These are phyloP conservation scores for Hemicordylus capensis DNA, from an alignment of 2,113 vertebrate species.

Conservation along the genomic window DNA sequence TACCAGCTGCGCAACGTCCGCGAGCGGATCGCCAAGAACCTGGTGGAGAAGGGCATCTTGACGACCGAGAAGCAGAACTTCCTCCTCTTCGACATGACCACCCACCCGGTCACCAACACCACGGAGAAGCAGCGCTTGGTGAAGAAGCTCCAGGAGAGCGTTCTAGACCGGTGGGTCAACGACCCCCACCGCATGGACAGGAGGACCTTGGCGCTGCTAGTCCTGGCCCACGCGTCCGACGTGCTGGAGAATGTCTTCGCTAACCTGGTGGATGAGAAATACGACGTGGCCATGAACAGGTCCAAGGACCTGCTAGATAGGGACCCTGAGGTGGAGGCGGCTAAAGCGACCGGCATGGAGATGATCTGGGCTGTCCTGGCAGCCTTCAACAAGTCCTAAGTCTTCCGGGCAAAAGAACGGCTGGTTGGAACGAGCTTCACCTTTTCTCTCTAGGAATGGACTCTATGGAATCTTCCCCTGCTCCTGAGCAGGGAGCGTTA, in stretches of 20 bases:
- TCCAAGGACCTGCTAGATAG: conserved; percentile 79
- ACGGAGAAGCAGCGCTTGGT: conserved; percentile 83
- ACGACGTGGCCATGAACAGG: conserved; percentile 77
- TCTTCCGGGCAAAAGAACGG: neutral
- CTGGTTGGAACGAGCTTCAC: neutral
- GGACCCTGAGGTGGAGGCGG: conserved; percentile 80
- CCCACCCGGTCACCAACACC: conserved; percentile 81
- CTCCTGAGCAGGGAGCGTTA: neutral
- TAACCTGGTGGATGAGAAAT: conserved; percentile 76
- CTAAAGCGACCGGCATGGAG: conserved; percentile 71
- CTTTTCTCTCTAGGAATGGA: rapidly evolving
- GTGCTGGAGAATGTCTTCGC: conserved; percentile 82
- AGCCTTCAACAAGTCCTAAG: conserved; percentile 82
- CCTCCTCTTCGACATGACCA: conserved; percentile 89
- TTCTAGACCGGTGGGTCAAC: conserved; percentile 84
- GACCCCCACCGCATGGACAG: conserved; percentile 81
- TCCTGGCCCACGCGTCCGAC: conserved; percentile 82
- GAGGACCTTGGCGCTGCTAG: conserved; percentile 78
- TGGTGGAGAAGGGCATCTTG: conserved; percentile 88
- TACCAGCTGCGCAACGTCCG: conserved; percentile 86
- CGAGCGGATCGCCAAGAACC: conserved; percentile 83
- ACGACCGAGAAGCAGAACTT: conserved; percentile 89
- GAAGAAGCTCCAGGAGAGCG: conserved; percentile 77
- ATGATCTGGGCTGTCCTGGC: conserved; percentile 89
- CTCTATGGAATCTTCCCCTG: neutral